Evolutionary conservation across 2,113 vertebrate species (phyloP), one percentile per base, ranked within the genome.

Genomic region (Turnix velox): DNA sequence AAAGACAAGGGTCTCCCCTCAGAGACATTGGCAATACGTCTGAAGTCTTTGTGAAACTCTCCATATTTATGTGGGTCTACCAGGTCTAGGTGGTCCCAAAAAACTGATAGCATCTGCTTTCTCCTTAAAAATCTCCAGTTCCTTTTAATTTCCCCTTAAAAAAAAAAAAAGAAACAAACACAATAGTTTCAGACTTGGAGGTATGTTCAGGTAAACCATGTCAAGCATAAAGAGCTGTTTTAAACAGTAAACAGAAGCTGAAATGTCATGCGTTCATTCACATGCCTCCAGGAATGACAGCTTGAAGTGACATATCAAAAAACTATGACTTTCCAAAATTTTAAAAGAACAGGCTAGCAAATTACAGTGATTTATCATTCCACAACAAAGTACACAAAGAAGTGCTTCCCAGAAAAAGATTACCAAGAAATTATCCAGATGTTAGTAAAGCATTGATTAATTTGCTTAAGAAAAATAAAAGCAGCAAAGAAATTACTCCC

Each of bases 291-390:
- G 81, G 61, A 94, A 65, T 65, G 84, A 95, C 93, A 95, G 90
- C 84, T 72, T 45, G 6, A 76, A 90, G 82, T 71, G 79, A 83
- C 46, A 54, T 27, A 91, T 80, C 90, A 91, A 76, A 76, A 8
- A 8, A 83, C 37, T 12, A 43, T 61, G 85, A 93, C 75, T 95
- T 75, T 5, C 49, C 73, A 91, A 91, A 71, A 69, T 94, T 87
- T 66, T 4, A 39, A 72, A 84, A 84, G 78, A 52, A 35, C 61
- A 69, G 35, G 75, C 49, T 80, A 63, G 71, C 67, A 95, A 94
- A 91, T 90, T 76, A 80, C 49, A 87, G 90, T 69, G 79, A 95
- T 95, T 95, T 95, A 72, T 93, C 93, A 90, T 78, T 81, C 69
- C 62, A 14, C 40, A 88, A 88, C 73, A 61, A 88, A 93, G 62